Base-by-base conservation (phyloP, 1,140 invertebrate species). In the Drosophila truncata region DNA sequence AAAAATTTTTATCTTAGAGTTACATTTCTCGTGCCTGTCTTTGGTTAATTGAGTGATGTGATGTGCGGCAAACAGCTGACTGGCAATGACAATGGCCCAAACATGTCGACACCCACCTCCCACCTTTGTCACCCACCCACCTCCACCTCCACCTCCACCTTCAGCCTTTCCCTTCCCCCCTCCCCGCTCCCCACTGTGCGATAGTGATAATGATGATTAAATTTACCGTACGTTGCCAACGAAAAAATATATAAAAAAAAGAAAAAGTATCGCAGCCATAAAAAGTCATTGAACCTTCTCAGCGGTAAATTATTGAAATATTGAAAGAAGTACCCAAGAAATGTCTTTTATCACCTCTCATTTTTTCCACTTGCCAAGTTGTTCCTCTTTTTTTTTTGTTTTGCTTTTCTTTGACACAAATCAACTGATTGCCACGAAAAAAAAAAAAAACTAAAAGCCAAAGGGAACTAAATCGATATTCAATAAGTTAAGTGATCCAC, bases 161-260 rank as follows among this genome's bases (percentile, higher is more conserved):
- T 18, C n/a, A 31, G 23, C 31, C 41, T 23, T 42, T 64, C 1
- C 29, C 23, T 29, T 7, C 20, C 4, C 27, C 27, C 35, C 18
- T 33, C 46, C 20, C 44, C n/a, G n/a, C 4, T 33, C 25, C 27
- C 58, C 42, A 44, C 50, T 50, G 18, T 29, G 55, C 50, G 69
- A 71, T 71, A 73, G 76, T 78, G 80, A 80, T 87, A 84, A 80
- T 88, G 72, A 88, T 87, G 84, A 87, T 87, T 84, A 75, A 88
- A 87, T 84, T 75, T 80, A 80, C 77, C 69, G 77, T 72, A 42
- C 37, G 55, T 60, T 62, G 80, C 44, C 80, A 70, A 50, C 72
- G 54, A 78, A 35, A 41, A 35, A 35, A 23, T 16, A 23, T 52
- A 54, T 54, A 54, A 50, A 47, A 11, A 54, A 44, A 31, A 20